Percentiles rank a stretch among this genome's conserved stretches.
Conservation (phyloP, 2,113 vertebrate genomes). For the Melanostigma gelatinosum region DNA sequence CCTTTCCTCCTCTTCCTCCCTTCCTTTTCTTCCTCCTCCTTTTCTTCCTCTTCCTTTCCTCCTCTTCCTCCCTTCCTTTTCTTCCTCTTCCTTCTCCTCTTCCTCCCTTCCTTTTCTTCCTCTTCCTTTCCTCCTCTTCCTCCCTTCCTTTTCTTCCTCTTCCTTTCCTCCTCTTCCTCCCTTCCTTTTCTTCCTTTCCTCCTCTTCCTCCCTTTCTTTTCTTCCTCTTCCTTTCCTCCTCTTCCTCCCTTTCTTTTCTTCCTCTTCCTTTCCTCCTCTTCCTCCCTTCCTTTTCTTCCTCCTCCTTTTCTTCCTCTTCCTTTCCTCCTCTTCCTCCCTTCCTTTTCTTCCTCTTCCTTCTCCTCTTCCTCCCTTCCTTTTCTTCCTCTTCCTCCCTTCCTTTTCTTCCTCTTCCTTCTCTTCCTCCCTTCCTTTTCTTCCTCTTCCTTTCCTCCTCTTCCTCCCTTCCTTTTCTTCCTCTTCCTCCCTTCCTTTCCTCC, state of each 20-base stretch:
- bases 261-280: neutral
- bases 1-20: neutral
- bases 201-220: no score
- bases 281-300: neutral
- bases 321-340: neutral
- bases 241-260: neutral
- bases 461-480: no score
- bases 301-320: neutral
- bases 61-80: neutral
- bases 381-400: neutral
- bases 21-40: neutral
- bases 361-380: accelerated
- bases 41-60: no score
- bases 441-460: neutral
- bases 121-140: neutral
- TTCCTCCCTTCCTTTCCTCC: accelerated
- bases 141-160: neutral
- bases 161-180: neutral
- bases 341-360: neutral
- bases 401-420: neutral
- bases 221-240: neutral
- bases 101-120: neutral
- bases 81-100: neutral
- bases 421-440: neutral
- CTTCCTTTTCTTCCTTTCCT: neutral